phyloP scores from a whole-genome alignment of 2,888 invertebrate genomes.

The Acanthopleura granulata region DNA sequence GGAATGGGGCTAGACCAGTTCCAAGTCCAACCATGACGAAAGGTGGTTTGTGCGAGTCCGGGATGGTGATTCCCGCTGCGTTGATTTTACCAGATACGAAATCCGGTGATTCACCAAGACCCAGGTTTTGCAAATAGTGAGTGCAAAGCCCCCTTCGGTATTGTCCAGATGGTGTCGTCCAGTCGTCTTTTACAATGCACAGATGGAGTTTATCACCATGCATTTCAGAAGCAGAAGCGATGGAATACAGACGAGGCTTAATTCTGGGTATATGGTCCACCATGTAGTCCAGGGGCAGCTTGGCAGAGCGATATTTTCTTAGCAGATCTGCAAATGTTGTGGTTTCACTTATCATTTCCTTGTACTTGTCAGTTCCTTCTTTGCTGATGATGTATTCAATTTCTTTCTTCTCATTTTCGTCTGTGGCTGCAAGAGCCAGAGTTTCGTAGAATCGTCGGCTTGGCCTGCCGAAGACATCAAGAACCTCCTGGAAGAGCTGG shows the following conservation, averaged over 20 bases:
- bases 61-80: constrained; percentile 40
- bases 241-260: constrained; percentile 40
- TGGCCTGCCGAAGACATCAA: constrained; percentile 37
- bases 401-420: constrained; percentile 31
- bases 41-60: constrained; percentile 34
- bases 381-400: constrained; percentile 32
- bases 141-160: constrained; percentile 31
- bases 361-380: constrained; percentile 28
- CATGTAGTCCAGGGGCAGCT: constrained; percentile 35
- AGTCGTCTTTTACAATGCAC: constrained; percentile 41
- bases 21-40: constrained; percentile 40
- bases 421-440: constrained; percentile 31
- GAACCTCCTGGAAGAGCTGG: constrained; percentile 38
- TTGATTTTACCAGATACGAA: constrained; percentile 33
- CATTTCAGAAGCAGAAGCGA: constrained; percentile 38
- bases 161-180: constrained; percentile 30
- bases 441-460: constrained; percentile 37
- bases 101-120: constrained; percentile 27
- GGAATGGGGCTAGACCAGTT: constrained; percentile 39
- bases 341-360: constrained; percentile 32
- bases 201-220: constrained; percentile 35
- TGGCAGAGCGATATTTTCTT: constrained; percentile 31
- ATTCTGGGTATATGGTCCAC: constrained; percentile 39
- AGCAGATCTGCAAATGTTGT: constrained; percentile 38
- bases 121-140: constrained; percentile 27